These are phyloP conservation scores for Stenopsyche tienmushanensis DNA, from an alignment of 1,140 invertebrate species.

Conservation along the genomic window DNA sequence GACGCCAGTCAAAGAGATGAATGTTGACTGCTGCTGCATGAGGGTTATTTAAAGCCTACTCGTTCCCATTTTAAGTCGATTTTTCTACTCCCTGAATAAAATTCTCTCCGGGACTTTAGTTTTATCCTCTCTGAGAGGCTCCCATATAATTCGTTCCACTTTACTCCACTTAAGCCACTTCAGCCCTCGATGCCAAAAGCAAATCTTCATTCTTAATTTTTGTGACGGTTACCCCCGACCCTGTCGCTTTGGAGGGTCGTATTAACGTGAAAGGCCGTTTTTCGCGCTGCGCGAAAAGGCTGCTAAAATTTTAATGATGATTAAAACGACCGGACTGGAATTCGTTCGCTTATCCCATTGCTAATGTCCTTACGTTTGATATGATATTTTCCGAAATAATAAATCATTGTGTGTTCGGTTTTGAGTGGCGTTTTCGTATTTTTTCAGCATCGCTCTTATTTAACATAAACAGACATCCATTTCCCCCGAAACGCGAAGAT, in stretches of 20 bases:
- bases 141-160: slow-evolving; percentile 8
- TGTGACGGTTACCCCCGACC: slow-evolving; percentile 5
- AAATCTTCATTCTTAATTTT: slow-evolving; percentile 15
- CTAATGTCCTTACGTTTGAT: no score
- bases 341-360: no score
- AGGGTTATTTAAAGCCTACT: background rate
- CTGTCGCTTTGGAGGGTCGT: background rate
- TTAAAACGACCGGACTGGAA: background rate
- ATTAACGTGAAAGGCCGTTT: background rate
- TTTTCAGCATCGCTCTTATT: no score
- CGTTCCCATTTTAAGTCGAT: slow-evolving; percentile 8
- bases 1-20: background rate
- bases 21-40: background rate
- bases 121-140: background rate
- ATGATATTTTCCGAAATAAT: no score
- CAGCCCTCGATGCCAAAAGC: slow-evolving; percentile 8
- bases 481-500: background rate
- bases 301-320: background rate
- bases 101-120: background rate
- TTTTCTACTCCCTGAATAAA: background rate
- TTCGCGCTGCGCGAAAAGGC: background rate
- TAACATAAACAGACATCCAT: background rate
- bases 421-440: no score
- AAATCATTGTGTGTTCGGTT: no score
- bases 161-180: slow-evolving; percentile 12